Evolutionary conservation across 2,888 invertebrate genomes (phyloP).

Genomic region (Harpalus rufipes): DNA sequence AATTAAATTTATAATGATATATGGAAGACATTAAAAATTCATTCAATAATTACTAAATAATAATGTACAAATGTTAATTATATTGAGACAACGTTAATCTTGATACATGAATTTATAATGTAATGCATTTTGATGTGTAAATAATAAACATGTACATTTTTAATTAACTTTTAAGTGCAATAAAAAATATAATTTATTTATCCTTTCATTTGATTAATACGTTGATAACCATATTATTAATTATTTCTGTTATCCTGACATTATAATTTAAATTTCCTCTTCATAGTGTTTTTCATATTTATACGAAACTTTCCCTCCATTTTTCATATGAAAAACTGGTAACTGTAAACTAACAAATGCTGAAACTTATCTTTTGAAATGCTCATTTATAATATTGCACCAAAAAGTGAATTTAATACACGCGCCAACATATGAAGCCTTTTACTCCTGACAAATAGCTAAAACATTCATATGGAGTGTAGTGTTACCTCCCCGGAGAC

Average conservation of each 20-base stretch:
- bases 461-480: slow-evolving; percentile 18
- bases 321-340: neutral
- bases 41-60: neutral
- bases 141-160: neutral
- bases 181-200: neutral
- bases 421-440: slow-evolving; percentile 18
- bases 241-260: too few species aligned
- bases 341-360: neutral
- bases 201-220: neutral
- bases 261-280: neutral
- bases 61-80: neutral
- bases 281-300: neutral
- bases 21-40: neutral
- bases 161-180: neutral
- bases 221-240: neutral
- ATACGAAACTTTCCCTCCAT: neutral
- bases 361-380: slow-evolving; percentile 3
- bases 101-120: neutral
- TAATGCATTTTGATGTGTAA: neutral
- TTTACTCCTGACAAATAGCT: slow-evolving; percentile 34
- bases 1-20: neutral
- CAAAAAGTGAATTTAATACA: slow-evolving; percentile 33
- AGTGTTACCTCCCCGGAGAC: neutral
- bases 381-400: neutral
- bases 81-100: neutral